Evolutionary conservation across 2,113 vertebrate species (phyloP).

Genomic region (Macaca mulatta): DNA sequence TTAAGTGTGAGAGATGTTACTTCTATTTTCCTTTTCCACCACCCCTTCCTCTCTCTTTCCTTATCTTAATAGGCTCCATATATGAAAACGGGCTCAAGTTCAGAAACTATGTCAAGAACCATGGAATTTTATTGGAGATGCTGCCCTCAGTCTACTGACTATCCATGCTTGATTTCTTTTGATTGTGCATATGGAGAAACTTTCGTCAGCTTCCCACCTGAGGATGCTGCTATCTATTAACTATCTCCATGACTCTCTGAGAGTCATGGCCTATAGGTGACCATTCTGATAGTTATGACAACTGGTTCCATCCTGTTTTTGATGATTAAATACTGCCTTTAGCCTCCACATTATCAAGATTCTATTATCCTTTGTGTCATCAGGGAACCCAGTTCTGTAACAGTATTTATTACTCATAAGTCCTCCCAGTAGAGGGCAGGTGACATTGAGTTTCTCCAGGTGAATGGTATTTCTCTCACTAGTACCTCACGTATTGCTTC

Average conservation of each 20-base stretch:
- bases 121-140: neutral
- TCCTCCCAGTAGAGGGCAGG: neutral
- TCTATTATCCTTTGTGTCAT: neutral
- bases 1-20: neutral
- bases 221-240: neutral
- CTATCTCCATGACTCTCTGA: neutral
- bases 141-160: neutral
- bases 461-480: neutral
- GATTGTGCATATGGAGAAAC: neutral
- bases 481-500: neutral
- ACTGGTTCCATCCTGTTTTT: neutral
- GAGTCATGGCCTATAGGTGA: neutral
- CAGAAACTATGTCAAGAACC: neutral
- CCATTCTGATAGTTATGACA: neutral
- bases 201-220: neutral
- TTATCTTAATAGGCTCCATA: neutral
- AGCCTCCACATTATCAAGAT: neutral
- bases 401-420: neutral
- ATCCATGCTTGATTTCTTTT: neutral
- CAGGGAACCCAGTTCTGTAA: neutral
- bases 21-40: neutral
- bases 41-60: no score
- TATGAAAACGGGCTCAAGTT: neutral
- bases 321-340: neutral
- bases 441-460: neutral